Conservation (phyloP, 1,140 invertebrate species). For the Coenobita brevimanus region DNA sequence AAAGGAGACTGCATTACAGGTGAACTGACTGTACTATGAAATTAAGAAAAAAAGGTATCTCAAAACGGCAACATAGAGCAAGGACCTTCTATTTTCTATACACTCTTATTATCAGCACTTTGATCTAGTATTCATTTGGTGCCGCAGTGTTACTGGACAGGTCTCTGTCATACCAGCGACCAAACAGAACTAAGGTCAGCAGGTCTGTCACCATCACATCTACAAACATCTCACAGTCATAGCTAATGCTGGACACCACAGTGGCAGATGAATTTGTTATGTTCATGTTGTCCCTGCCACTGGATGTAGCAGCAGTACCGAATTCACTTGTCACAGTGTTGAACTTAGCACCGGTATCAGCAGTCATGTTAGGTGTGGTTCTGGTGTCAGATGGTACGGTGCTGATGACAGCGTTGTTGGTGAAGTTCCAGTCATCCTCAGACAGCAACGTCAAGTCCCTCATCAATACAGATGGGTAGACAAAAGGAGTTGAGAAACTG, state of each 20-base stretch:
- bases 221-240: neutral
- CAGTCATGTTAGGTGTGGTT: neutral
- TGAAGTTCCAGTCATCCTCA: conserved; percentile 19
- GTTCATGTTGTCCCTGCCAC: no score
- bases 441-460: conserved; percentile 21
- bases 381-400: neutral
- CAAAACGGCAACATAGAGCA: no score
- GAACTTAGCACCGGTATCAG: neutral
- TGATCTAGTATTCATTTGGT: no score
- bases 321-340: no score
- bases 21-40: no score
- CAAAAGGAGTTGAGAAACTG: neutral
- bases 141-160: neutral
- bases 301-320: no score
- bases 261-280: neutral
- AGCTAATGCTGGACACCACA: neutral
- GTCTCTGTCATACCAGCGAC: conserved; percentile 53
- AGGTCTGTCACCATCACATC: conserved; percentile 3
- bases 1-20: no score
- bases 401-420: neutral
- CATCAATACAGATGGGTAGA: conserved; percentile 55
- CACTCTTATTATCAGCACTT: no score
- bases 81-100: no score
- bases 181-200: conserved; percentile 45
- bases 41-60: no score